Evolutionary conservation across 92 coral and sea anemone genomes (phyloP).

Genomic region (Meandrina meandrites): DNA sequence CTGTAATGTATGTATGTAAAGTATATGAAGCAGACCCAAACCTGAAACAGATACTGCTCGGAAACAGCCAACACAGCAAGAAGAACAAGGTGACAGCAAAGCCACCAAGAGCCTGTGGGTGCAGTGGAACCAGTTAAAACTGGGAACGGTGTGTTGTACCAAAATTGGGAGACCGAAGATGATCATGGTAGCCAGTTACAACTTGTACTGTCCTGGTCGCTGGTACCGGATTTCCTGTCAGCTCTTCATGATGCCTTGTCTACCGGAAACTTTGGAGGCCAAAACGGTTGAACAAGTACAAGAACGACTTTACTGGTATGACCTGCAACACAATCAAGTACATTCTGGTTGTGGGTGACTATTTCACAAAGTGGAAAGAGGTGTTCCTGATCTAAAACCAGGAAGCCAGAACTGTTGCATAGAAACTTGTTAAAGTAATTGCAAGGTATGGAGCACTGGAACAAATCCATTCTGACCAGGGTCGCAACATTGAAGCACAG

Average conservation of each 20-base stretch:
- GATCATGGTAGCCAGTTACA: conserved; percentile 40
- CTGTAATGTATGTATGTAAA: too few species aligned
- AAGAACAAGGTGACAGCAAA: conserved; percentile 28
- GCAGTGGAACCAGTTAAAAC: conserved; percentile 47
- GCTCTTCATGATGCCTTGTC: too few species aligned
- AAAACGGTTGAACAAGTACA: too few species aligned
- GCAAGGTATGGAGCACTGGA: not conserved
- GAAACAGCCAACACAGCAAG: conserved; percentile 25
- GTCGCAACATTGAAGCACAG: conserved; percentile 1
- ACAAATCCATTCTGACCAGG: conserved; percentile 5
- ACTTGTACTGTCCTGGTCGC: conserved; percentile 43
- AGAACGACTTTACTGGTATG: too few species aligned
- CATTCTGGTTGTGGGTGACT: conserved; percentile 1
- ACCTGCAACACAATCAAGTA: not conserved
- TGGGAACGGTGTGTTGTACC: conserved; percentile 52
- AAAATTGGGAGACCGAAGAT: conserved; percentile 39
- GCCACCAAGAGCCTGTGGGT: conserved; percentile 41
- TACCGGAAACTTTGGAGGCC: too few species aligned
- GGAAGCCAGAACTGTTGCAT: not conserved
- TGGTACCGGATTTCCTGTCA: conserved; percentile 41
- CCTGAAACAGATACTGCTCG: conserved; percentile 37
- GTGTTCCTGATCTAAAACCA: not conserved
- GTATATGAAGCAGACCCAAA: conserved; percentile 38
- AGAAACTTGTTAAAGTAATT: not conserved
- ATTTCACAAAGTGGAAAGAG: conserved; percentile 20